These are phyloP conservation scores for Nibea coibor DNA, from an alignment of 2,113 vertebrate genomes.

Conservation along the genomic window DNA sequence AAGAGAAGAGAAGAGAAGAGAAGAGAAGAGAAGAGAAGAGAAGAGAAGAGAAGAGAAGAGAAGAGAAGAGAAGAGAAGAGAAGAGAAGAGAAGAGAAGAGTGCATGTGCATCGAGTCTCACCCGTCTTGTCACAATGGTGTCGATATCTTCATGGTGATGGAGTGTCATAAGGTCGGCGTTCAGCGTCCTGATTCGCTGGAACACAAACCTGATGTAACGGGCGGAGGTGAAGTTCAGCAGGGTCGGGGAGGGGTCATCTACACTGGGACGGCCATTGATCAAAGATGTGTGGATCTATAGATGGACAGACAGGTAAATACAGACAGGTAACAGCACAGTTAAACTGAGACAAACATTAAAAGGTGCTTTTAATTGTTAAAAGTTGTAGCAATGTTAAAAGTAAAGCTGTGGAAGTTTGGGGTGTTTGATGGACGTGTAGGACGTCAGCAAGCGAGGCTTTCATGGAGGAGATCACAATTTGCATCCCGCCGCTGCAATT, in stretches of 20 bases:
- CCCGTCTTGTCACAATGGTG: conserved; percentile 94
- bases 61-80: neutral
- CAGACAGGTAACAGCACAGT: neutral
- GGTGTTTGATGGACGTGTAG: neutral
- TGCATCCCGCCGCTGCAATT: neutral
- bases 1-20: too few relatives aligned
- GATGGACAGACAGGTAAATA: conserved; percentile 24
- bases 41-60: too few relatives aligned
- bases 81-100: neutral
- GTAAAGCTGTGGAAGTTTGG: neutral
- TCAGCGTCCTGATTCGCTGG: conserved; percentile 94
- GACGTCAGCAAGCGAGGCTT: neutral
- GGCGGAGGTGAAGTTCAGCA: conserved; percentile 95
- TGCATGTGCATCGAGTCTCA: conserved; percentile 67
- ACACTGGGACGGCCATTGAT: conserved; percentile 97
- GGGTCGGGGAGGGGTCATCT: conserved; percentile 90
- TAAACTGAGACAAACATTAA: conserved; percentile 17
- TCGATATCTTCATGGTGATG: conserved; percentile 91
- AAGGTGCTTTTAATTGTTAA: conserved; percentile 1
- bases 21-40: too few relatives aligned
- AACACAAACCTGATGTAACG: conserved; percentile 94
- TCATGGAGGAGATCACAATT: neutral
- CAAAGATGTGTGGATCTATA: conserved; percentile 95
- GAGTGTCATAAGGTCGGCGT: conserved; percentile 95
- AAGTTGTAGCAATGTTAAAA: neutral